Evolutionary conservation across 2,797 vertebrate species (phyloP), one percentile per base, ranked within the genome.

Genomic region (Smutsia gigantea): DNA sequence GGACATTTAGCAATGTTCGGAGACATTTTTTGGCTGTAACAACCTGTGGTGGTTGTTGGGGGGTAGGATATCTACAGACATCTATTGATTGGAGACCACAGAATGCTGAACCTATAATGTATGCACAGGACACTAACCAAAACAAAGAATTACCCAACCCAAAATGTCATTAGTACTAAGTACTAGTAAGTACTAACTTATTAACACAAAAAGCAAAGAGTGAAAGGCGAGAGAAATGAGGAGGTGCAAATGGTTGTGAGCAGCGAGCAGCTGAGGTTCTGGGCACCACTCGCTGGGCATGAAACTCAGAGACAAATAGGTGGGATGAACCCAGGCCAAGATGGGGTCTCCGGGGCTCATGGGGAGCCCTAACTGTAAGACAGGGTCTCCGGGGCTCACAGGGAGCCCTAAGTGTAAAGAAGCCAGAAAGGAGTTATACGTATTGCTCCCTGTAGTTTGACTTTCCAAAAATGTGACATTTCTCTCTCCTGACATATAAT

Each of bases 191-290:
- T 23, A 25, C 18, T 57, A 75, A 61, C 0, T 21, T 59, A 39
- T 21, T 3, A 71, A n/a, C 59, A 64, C 13, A 14, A 53, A 71
- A 42, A 83, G 39, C 46, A 46, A 66, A 53, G 46, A 68, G 51
- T 18, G 18, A 87, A 77, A 55, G 68, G 21, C 53, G 10, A 69
- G 21, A 34, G 13, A 63, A 72, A 57, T 0, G 39, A 86, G 25
- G 39, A 55, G 15, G 51, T 78, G 34, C 27, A 12, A 9, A 0
- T 0, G 31, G n/a, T 2, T 1, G 2, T 4, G 6, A 7, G 1
- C 18, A 8, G 39, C 25, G n/a, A 55, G 7, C 25, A 29, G 55
- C 29, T 13, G 8, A 68, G 5, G 71, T 27, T 68, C 93, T 31
- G 51, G 55, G 25, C 64, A 6, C 77, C 49, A 37, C 7, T 0